These are phyloP conservation scores for Atractosteus spatula DNA, from an alignment of 2,113 vertebrate genomes.

Conservation along the genomic window DNA sequence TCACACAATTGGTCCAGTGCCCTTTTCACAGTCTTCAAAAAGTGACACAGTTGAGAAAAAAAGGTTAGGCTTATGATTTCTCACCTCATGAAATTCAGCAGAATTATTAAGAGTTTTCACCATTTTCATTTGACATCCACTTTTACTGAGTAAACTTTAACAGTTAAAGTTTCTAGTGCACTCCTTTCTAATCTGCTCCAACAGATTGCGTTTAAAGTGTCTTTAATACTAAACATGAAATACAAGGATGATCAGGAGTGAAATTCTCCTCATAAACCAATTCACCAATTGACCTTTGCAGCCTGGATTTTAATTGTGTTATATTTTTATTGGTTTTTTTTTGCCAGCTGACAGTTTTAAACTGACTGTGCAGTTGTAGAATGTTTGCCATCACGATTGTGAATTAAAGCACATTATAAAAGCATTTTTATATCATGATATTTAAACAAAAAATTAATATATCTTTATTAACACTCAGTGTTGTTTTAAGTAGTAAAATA, in stretches of 20 bases:
- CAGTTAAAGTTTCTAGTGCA: not conserved
- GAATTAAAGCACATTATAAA: not conserved
- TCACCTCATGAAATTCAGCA: no score
- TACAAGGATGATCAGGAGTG: not conserved
- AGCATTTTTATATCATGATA: not conserved
- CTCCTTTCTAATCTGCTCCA: not conserved
- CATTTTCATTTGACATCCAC: no score
- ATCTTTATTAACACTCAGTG: no score
- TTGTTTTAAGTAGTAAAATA: no score
- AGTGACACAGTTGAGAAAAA: no score
- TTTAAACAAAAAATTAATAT: no score
- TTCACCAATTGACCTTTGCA: conserved; percentile 1
- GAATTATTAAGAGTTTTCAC: no score
- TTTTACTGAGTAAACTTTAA: not conserved
- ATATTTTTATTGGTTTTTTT: not conserved
- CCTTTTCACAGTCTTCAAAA: no score
- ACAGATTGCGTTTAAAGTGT: no score
- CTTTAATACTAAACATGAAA: not conserved
- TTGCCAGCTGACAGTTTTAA: not conserved
- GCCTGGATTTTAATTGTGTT: conserved; percentile 7
- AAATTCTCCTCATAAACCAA: conserved; percentile 1
- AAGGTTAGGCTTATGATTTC: no score
- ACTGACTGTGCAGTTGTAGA: not conserved
- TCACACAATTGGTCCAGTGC: no score
- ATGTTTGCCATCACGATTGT: not conserved